Evolutionary conservation across 2,888 invertebrate genomes (phyloP), one percentile per base, ranked within the genome.

Genomic region (Orchesella flavescens): DNA sequence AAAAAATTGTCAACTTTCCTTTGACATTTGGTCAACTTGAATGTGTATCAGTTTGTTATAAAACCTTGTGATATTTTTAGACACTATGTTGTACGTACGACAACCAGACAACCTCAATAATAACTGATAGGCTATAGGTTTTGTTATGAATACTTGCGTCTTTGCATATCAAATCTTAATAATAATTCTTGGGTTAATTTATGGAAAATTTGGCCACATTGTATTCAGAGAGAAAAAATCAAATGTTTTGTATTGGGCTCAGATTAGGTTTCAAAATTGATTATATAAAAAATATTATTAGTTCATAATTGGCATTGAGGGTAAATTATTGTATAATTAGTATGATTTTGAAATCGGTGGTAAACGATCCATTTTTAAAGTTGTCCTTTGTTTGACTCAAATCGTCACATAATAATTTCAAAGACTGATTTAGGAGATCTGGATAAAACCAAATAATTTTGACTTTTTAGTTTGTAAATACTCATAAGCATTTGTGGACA

Each of bases 61-160:
- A 69, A 53, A 43, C 12, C 23, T 21, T 69, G 69, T 69, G 69
- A 69, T 69, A 69, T 53, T 23, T 19, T 24, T 53, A 24, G 23
- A 12, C 15, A 49, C 49, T 53, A 49, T 69, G 49, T 17, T 53
- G 53, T 53, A 53, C 53, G 53, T 53, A 53, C 53, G 21, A 69
- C 69, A 69, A 69, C 69, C 66, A 53, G 49, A 19, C 19, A 69
- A 69, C 69, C 69, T 69, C 69, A 69, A 69, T 21, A 69, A 69
- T 69, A 34, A 21, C 17, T 19, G 69, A 2, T 34, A 34, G 34
- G 34, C 34, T 34, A n/a, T n/a, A 34, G 34, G 34, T 34, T 34
- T 34, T 34, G 34, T 34, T 34, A 34, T 34, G 34, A 34, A 34
- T 34, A 61, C 13, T 34, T 15, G 44, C 24, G 44, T 46, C 21